phyloP scores from a whole-genome alignment of 1,140 invertebrate species.

The Archivesica marissinica region DNA sequence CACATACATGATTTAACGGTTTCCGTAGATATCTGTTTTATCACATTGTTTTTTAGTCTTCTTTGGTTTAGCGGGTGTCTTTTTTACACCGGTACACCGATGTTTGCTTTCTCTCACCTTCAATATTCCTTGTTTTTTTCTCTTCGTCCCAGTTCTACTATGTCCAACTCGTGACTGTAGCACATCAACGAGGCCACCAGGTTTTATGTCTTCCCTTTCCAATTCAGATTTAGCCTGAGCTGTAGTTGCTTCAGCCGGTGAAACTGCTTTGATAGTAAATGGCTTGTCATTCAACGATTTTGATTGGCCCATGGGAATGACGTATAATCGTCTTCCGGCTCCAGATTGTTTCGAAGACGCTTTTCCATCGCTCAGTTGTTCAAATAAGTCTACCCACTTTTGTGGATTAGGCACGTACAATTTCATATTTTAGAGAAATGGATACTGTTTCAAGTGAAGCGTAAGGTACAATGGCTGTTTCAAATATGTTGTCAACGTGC shows the following conservation, averaged over 20 bases:
- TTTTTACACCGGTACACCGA: no score
- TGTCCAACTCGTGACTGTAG: constrained; percentile 19
- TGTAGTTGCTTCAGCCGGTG: constrained; percentile 51
- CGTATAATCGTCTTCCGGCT: neutral
- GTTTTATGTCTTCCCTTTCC: constrained; percentile 41
- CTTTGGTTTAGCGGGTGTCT: no score
- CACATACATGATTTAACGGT: neutral
- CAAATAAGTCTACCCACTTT: constrained; percentile 38
- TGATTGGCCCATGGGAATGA: constrained; percentile 16
- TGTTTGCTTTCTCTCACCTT: neutral
- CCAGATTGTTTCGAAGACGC: neutral
- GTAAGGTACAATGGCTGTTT: constrained; percentile 4
- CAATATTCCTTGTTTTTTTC: neutral
- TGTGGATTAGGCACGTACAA: constrained; percentile 39
- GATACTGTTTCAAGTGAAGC: constrained; percentile 49
- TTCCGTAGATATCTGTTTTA: constrained; percentile 41
- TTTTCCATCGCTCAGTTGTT: neutral
- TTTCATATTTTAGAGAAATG: constrained; percentile 18
- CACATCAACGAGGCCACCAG: neutral
- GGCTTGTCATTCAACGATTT: neutral
- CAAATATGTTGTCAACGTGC: neutral
- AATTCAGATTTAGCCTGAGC: constrained; percentile 53
- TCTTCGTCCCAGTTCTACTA: neutral
- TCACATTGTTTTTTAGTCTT: neutral
- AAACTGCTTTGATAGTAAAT: constrained; percentile 37